These are phyloP conservation scores for Mastacembelus armatus DNA, from an alignment of 2,797 vertebrate species.

Conservation along the genomic window DNA sequence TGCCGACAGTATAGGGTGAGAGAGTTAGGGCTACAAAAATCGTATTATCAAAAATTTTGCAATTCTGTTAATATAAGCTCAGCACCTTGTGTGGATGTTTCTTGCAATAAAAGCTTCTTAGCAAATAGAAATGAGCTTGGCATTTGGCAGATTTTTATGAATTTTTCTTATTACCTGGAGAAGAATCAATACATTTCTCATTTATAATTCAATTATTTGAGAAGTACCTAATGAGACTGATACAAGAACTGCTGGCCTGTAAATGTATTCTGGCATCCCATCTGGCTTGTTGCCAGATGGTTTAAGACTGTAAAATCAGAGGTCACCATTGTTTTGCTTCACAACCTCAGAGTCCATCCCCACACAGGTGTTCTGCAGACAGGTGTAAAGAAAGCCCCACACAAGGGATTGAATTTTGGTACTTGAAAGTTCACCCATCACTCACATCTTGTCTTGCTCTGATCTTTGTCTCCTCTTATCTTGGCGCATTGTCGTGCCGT, in stretches of 20 bases:
- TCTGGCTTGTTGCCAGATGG: constrained; percentile 14
- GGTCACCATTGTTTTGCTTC: constrained; percentile 13
- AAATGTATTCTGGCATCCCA: not conserved
- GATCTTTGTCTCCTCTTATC: constrained; percentile 46
- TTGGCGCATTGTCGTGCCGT: constrained; percentile 45
- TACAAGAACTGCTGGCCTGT: not conserved
- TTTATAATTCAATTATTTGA: not conserved
- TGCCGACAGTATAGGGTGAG: no score
- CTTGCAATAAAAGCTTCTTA: not conserved
- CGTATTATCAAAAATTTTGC: not conserved
- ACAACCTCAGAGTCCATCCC: constrained; percentile 7
- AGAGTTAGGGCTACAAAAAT: no score
- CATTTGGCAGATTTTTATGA: not conserved
- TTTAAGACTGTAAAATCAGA: constrained; percentile 19
- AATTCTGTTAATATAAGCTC: not conserved
- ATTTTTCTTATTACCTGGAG: not conserved
- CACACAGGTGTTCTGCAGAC: constrained; percentile 32
- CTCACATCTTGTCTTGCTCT: constrained; percentile 24
- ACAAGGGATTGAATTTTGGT: constrained; percentile 18
- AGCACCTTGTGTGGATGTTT: not conserved
- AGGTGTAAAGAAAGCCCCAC: constrained; percentile 26
- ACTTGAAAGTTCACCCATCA: constrained; percentile 32
- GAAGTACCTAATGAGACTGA: not conserved
- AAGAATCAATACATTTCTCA: no score
- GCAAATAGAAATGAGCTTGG: not conserved